Percentiles rank a stretch among this genome's conserved stretches.
Evolutionary conservation across 2,113 vertebrate genomes (phyloP).

Genomic region (Melanerpes aurifrons): DNA sequence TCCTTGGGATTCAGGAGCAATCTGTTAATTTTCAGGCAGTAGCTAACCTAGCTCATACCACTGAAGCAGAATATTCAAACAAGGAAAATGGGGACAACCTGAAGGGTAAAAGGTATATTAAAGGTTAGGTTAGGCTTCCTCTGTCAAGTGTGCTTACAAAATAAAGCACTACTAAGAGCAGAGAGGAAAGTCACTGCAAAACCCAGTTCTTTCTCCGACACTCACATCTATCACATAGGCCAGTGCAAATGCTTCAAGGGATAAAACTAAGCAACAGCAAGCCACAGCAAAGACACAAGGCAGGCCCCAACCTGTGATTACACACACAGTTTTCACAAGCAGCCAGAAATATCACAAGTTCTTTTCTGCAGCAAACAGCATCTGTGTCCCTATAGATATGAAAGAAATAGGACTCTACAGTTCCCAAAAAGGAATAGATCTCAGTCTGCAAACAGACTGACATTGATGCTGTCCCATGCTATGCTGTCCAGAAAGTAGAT

Average conservation of each 20-base stretch:
- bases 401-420: not conserved
- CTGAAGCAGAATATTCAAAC: not conserved
- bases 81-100: not conserved
- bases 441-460: not conserved
- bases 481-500: not conserved
- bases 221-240: not conserved
- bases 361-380: not conserved
- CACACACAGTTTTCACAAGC: not conserved
- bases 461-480: not conserved
- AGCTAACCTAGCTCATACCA: not conserved
- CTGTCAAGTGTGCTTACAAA: not conserved
- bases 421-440: not conserved
- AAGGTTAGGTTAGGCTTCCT: not conserved
- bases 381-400: not conserved
- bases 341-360: not conserved
- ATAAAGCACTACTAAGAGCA: not conserved
- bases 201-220: not conserved
- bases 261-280: not conserved
- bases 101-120: not conserved
- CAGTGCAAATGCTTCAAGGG: not conserved
- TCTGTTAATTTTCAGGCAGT: not conserved
- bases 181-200: not conserved
- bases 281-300: not conserved
- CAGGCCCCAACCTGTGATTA: not conserved
- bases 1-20: not conserved